phyloP scores from a whole-genome alignment of 2,888 invertebrate genomes.

The Eupeodes latifasciatus region DNA sequence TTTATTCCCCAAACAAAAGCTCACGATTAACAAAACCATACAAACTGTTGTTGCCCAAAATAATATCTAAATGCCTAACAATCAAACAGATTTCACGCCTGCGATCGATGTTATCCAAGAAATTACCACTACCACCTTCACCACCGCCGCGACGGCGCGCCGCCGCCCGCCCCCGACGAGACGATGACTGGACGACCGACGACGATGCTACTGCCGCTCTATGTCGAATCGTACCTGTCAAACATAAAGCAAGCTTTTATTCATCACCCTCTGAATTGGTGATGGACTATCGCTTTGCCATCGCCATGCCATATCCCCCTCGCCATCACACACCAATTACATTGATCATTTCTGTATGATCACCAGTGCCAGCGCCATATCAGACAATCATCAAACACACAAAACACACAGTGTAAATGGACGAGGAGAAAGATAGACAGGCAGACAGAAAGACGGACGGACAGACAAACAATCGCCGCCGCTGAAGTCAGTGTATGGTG shows the following conservation, averaged over 20 bases:
- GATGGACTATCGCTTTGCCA: conserved; percentile 20
- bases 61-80: conserved; percentile 55
- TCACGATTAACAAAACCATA: conserved; percentile 48
- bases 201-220: conserved; percentile 24
- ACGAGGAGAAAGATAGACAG: conserved; percentile 29
- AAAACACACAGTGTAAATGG: conserved; percentile 16
- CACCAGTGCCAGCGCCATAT: background rate
- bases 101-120: conserved; percentile 50
- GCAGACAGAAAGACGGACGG: conserved; percentile 49
- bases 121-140: conserved; percentile 17
- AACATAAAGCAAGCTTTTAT: conserved; percentile 67
- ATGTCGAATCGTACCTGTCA: conserved; percentile 71
- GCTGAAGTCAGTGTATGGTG: conserved; percentile 25
- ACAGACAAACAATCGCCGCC: conserved; percentile 58
- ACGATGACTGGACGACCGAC: too few relatives aligned
- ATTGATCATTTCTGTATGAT: conserved; percentile 53
- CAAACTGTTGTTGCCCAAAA: conserved; percentile 39
- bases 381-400: conserved; percentile 11
- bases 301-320: background rate
- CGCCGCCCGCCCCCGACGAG: background rate
- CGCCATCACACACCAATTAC: conserved; percentile 56
- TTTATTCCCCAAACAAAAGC: conserved; percentile 54
- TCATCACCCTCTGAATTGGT: conserved; percentile 66
- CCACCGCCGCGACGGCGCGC: conserved; percentile 39
- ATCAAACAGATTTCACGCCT: conserved; percentile 72